These are phyloP conservation scores for Druceiella hillmani DNA, from an alignment of 2,888 invertebrate species.

Conservation along the genomic window DNA sequence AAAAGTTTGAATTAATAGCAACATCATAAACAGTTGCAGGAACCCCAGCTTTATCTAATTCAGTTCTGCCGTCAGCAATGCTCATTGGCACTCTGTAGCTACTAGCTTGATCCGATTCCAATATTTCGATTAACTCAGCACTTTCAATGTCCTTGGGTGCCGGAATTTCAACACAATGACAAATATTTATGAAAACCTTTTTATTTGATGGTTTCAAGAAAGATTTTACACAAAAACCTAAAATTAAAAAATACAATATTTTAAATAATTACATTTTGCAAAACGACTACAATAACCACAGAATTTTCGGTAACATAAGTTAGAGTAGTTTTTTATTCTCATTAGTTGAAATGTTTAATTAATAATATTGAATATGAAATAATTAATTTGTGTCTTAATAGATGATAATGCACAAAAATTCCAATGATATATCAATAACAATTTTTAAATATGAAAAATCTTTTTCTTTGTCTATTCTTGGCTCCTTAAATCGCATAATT, in stretches of 20 bases:
- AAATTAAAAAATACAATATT: slow-evolving; percentile 20
- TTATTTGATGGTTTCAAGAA: slow-evolving; percentile 57
- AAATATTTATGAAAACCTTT: slow-evolving; percentile 84
- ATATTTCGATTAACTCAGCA: slow-evolving; percentile 62
- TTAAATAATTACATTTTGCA: background rate
- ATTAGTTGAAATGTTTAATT: no score
- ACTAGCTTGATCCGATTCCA: slow-evolving; percentile 63
- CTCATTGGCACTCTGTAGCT: slow-evolving; percentile 85
- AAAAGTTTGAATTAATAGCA: slow-evolving; percentile 74
- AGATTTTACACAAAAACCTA: slow-evolving; percentile 78
- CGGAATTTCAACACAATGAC: slow-evolving; percentile 72
- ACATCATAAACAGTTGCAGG: slow-evolving; percentile 77
- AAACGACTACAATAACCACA: no score
- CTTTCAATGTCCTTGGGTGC: slow-evolving; percentile 65
- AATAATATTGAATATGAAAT: no score
- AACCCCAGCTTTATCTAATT: slow-evolving; percentile 70
- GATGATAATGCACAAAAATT: no score
- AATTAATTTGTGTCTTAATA: no score
- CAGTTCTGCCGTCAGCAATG: slow-evolving; percentile 74
- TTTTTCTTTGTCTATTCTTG: no score
- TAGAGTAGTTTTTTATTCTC: no score
- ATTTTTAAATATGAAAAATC: no score
- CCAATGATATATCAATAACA: no score
- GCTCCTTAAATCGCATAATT: no score
- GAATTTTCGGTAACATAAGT: no score